A percentile compares a stretch with the other conserved stretches of the same genome.
phyloP scores from a whole-genome alignment of 1,140 invertebrate genomes.

The Tetragonula clypearis region DNA sequence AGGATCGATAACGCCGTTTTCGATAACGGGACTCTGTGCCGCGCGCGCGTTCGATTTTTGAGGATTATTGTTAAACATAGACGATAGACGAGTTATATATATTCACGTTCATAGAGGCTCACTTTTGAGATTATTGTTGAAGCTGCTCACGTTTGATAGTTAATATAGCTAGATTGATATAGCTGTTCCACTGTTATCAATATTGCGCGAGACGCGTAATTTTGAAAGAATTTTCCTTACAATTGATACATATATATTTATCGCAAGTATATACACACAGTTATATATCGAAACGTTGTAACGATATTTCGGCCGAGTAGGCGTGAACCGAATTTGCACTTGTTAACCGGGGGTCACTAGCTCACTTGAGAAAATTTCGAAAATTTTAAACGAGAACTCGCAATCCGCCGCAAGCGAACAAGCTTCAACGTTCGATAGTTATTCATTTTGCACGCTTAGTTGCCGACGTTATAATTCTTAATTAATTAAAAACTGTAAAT shows the following conservation, averaged over 20 bases:
- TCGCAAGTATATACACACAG: neutral
- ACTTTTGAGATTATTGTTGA: slow-evolving; percentile 19
- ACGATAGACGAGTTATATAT: neutral
- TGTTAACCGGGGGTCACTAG: neutral
- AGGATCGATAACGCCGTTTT: neutral
- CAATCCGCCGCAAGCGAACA: neutral
- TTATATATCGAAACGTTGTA: neutral
- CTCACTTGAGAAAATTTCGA: neutral
- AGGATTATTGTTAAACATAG: slow-evolving; percentile 2
- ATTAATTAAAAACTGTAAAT: neutral
- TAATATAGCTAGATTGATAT: slow-evolving; percentile 30
- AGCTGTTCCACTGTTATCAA: slow-evolving; percentile 11
- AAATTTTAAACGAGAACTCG: neutral
- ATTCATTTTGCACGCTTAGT: slow-evolving; percentile 15
- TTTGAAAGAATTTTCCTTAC: neutral
- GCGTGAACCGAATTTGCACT: neutral
- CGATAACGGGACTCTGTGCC: neutral
- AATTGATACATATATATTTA: neutral
- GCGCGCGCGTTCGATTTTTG: neutral
- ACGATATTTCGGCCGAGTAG: neutral
- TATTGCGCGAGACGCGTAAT: slow-evolving; percentile 21
- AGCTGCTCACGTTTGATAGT: slow-evolving; percentile 15
- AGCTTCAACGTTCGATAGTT: neutral
- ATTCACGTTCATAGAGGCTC: neutral
- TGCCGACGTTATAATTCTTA: too few species aligned